Percentiles rank a stretch among this genome's conserved stretches.
phyloP scores from a whole-genome alignment of 2,888 invertebrate genomes.

The Drosophila tanythrix region DNA sequence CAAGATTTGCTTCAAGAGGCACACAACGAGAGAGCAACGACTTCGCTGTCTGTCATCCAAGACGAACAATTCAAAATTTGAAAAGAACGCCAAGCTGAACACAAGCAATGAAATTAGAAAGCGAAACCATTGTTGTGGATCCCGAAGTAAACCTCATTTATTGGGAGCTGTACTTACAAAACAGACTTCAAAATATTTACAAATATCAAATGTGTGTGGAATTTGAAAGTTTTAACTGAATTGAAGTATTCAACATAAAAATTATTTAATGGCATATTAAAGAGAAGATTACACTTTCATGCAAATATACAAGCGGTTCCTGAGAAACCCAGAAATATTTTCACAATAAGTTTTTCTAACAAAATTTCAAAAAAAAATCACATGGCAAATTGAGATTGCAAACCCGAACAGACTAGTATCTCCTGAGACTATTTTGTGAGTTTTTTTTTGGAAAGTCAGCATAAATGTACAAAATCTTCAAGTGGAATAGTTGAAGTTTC shows the following conservation, averaged over 20 bases:
- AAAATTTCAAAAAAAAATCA: background rate
- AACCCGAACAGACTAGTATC: background rate
- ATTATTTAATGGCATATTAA: background rate
- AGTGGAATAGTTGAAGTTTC: conserved; percentile 28
- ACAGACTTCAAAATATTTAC: background rate
- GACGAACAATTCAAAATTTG: conserved; percentile 5
- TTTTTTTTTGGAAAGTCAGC: background rate
- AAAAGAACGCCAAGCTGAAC: conserved; percentile 12
- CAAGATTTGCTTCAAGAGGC: conserved; percentile 6
- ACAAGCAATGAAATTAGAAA: conserved; percentile 36
- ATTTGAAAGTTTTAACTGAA: background rate
- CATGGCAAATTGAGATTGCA: background rate
- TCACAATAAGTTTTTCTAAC: background rate
- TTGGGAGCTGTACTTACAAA: background rate
- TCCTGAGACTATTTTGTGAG: no score
- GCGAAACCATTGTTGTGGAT: conserved; percentile 14
- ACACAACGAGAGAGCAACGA: conserved; percentile 2
- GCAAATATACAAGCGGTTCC: background rate
- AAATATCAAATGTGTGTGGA: background rate
- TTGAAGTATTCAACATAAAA: background rate
- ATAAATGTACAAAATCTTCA: conserved; percentile 1
- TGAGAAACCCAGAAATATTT: background rate
- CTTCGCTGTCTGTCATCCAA: conserved; percentile 8
- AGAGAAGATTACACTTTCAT: background rate
- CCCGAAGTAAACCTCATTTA: background rate